Evolutionary conservation across 2,888 invertebrate genomes (phyloP), one percentile per base, ranked within the genome.

Genomic region (Pachydiplax longipennis): DNA sequence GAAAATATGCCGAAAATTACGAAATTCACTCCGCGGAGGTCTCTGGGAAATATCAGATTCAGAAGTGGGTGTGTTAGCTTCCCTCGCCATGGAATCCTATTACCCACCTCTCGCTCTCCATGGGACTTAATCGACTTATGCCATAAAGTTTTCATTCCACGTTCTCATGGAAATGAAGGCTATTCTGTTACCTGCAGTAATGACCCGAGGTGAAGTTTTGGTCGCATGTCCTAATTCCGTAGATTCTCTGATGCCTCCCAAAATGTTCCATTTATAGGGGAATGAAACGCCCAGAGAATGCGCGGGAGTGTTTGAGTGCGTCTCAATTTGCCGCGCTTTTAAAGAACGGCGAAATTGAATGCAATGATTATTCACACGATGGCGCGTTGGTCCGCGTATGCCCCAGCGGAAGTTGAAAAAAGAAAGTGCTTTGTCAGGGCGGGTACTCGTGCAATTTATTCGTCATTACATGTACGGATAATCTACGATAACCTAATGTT

Each of bases 141-240:
- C 87, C 65, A 87, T 87, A 61, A 87, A 87, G 61, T 87, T 87
- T 87, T 87, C 87, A n/a, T 37, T 65, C 35, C 83, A 18, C n/a
- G 53, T 83, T 83, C 58, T 18, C 83, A 58, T 35, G 35, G 83
- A 83, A 83, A 83, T 83, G 83, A 83, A 58, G 13, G 31, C 58
- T 58, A 83, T 83, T 83, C 83, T 83, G 83, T 81, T 81, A 81
- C 81, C 81, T 44, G 40, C 40, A 37, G 81, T 81, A 81, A 81
- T 81, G 37, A 81, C 40, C 40, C 40, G n/a, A 81, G 37, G 37
- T 37, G 81, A 31, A 73, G 73, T 73, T 73, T 73, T 31, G 73
- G 73, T 73, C 73, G 73, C 73, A 13, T 73, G 73, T 73, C 73
- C 73, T 73, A 83, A 44, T 82, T 35, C 58, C 58, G 31, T 35